Percentiles rank a stretch among this genome's conserved stretches.
These are phyloP conservation scores for Natator depressus DNA, from an alignment of 2,113 vertebrate genomes.

Conservation along the genomic window DNA sequence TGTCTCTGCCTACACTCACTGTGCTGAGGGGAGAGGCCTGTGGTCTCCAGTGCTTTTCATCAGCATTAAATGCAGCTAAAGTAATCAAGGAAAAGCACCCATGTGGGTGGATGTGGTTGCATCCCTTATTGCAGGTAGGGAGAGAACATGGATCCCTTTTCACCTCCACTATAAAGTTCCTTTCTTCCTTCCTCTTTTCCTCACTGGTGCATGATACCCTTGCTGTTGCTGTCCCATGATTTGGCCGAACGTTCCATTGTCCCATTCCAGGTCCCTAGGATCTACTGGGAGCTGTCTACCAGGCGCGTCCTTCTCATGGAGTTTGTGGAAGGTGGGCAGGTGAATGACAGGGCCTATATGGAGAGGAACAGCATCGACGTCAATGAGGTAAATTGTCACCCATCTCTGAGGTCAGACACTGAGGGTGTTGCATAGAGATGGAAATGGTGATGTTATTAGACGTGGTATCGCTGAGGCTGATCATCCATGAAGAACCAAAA, in stretches of 20 bases:
- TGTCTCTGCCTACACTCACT: not conserved
- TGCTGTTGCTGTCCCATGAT: not conserved
- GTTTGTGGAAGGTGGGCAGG: slow-evolving; percentile 94
- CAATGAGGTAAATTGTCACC: slow-evolving; percentile 86
- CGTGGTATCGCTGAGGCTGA: not conserved
- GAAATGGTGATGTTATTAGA: not conserved
- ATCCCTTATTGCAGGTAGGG: not conserved
- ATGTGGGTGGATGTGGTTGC: not conserved
- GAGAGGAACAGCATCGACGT: slow-evolving; percentile 87
- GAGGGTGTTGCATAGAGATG: not conserved
- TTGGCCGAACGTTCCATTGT: not conserved
- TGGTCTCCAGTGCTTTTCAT: not conserved
- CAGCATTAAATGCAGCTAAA: not conserved
- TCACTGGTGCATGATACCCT: not conserved
- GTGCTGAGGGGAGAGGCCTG: not conserved
- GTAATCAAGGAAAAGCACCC: not conserved
- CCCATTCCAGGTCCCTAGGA: slow-evolving; percentile 86
- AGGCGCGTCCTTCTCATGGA: slow-evolving; percentile 96
- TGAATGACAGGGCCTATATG: slow-evolving; percentile 94
- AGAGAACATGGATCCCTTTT: not conserved
- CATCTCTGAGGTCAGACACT: accelerated
- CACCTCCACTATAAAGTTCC: not conserved
- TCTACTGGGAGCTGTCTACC: slow-evolving; percentile 95
- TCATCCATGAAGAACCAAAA: not conserved
- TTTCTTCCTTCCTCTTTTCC: not conserved